Base-by-base conservation (phyloP, 1,140 invertebrate species). In the Venturia canescens region DNA sequence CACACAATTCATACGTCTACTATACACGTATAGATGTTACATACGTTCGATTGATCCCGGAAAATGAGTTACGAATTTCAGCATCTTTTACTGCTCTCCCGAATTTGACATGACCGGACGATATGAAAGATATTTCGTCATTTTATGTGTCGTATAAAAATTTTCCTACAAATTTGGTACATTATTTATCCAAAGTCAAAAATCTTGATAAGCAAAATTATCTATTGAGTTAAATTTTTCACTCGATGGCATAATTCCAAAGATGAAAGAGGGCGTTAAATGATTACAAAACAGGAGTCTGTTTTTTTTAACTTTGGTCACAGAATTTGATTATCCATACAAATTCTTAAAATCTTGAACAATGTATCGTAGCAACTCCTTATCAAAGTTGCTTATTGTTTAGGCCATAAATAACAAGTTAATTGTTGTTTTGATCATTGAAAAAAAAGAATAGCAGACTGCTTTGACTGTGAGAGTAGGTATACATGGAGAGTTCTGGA, bases 331-430 rank as follows among this genome's bases (percentile, higher is more conserved):
- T 71, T 9, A 21, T 21, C 38, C 48, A 13, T 48, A 16, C n/a
- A 71, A 71, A 71, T 34, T 71, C 34, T 53, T 21, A 38, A 15
- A 48, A 23, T 53, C 16, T 53, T 18, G n/a, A 53, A 27, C 15
- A 53, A 53, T 70, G 27, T 48, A 27, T 9, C n/a, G 21, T 11
- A 50, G 34, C 29, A 4, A 34, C 34, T 34, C 18, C 50, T 18
- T 53, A n/a, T 53, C 18, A 7, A 74, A 74, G 16, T 21, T 53
- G 48, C 6, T 48, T 27, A 57, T 76, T 76, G 72, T 76, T 76
- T 60, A 23, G 72, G 48, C 57, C 18, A 72, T 48, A 29, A 23
- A n/a, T 53, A 3, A 48, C n/a, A n/a, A n/a, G n/a, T n/a, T n/a
- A n/a, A n/a, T n/a, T n/a, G n/a, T n/a, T n/a, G n/a, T n/a, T n/a